Evolutionary conservation across 2,888 invertebrate species (phyloP).

Genomic region (Drosophila prostipennis): DNA sequence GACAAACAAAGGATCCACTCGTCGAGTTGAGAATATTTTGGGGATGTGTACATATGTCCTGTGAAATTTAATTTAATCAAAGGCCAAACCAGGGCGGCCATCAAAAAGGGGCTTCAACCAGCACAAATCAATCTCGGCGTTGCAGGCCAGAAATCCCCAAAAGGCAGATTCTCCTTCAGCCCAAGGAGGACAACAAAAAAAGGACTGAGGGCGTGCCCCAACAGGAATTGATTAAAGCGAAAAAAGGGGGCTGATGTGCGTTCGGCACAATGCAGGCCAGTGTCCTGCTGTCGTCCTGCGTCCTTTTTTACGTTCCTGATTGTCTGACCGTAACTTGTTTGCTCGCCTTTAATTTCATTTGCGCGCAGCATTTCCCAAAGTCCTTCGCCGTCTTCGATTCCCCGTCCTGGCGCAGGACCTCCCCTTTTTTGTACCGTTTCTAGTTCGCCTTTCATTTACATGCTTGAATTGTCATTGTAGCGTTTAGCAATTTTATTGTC

Average conservation of each 20-base stretch:
- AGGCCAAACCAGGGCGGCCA: slow-evolving; percentile 69
- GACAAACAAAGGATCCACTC: slow-evolving; percentile 32
- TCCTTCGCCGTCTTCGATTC: slow-evolving; percentile 17
- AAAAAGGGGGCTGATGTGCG: slow-evolving; percentile 31
- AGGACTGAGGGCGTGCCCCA: slow-evolving; percentile 60
- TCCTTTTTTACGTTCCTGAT: slow-evolving; percentile 73
- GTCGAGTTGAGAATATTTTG: slow-evolving; percentile 47
- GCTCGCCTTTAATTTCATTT: slow-evolving; percentile 82
- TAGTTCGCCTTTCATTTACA: slow-evolving; percentile 74
- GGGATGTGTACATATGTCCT: slow-evolving; percentile 76
- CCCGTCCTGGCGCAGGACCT: slow-evolving; percentile 24
- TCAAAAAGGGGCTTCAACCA: slow-evolving; percentile 42
- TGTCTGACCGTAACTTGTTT: slow-evolving; percentile 81
- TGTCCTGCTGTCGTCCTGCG: slow-evolving; percentile 60
- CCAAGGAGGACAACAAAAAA: slow-evolving; percentile 11
- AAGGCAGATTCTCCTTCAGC: slow-evolving; percentile 48
- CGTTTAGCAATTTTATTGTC: slow-evolving; percentile 81
- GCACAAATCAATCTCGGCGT: slow-evolving; percentile 82
- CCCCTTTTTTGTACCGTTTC: slow-evolving; percentile 25
- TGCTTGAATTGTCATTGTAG: slow-evolving; percentile 79
- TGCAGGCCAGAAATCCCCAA: slow-evolving; percentile 52
- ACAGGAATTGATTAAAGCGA: slow-evolving; percentile 75
- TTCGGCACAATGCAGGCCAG: slow-evolving; percentile 59
- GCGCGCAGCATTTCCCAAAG: slow-evolving; percentile 52
- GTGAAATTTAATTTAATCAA: slow-evolving; percentile 83